phyloP scores from a whole-genome alignment of 2,797 vertebrate species.

The Syngnathus acus region DNA sequence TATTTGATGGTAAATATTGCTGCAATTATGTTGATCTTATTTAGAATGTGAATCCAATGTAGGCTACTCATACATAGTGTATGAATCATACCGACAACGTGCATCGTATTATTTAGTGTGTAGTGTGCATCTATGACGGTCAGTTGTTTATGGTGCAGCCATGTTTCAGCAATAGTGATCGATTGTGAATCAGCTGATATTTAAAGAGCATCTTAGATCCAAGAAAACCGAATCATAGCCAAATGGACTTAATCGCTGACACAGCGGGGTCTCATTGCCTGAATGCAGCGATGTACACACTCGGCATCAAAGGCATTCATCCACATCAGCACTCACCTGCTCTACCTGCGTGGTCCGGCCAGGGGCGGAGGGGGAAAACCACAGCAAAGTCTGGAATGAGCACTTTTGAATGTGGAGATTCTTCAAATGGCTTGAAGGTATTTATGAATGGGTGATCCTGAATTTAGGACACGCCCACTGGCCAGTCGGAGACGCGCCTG shows the following conservation, averaged over 20 bases:
- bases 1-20: background rate
- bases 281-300: background rate
- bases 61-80: too few species aligned
- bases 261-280: background rate
- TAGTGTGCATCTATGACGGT: background rate
- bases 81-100: background rate
- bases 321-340: constrained; percentile 62
- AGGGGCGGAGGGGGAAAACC: constrained; percentile 34
- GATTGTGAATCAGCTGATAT: background rate
- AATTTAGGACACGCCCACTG: constrained; percentile 71
- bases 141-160: background rate
- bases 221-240: background rate
- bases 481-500: constrained; percentile 53
- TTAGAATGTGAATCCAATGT: too few species aligned
- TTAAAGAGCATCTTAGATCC: background rate
- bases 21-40: background rate
- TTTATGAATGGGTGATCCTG: constrained; percentile 86
- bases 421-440: constrained; percentile 63
- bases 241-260: background rate
- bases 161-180: background rate
- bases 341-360: constrained; percentile 56
- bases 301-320: background rate
- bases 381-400: constrained; percentile 42
- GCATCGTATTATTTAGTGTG: background rate
- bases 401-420: constrained; percentile 65